Conservation (phyloP, 92 coral and sea anemone species). For the Epizoanthus rinbou region DNA sequence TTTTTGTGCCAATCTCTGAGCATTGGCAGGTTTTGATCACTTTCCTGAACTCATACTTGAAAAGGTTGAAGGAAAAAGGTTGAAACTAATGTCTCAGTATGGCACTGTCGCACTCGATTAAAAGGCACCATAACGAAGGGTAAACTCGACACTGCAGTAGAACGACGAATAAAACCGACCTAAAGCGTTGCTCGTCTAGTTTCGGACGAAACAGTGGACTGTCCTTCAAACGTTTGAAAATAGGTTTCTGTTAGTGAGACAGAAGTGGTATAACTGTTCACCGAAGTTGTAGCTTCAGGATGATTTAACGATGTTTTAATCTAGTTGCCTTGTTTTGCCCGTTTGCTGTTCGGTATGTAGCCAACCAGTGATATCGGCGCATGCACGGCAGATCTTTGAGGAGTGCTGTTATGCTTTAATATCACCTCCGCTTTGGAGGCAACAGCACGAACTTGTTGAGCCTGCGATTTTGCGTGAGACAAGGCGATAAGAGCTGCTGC, state of each 20-base stretch:
- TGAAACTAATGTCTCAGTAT: no score
- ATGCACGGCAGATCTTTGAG: neutral
- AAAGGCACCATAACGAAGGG: no score
- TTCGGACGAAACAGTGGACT: no score
- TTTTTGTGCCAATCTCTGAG: no score
- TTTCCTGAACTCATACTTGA: no score
- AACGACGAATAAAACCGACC: no score
- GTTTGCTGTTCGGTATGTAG: neutral
- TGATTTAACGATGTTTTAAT: neutral
- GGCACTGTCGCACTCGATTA: no score
- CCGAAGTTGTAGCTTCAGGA: neutral
- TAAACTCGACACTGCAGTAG: no score
- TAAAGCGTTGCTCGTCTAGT: no score
- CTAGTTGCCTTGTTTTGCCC: neutral
- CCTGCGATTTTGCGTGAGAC: slow-evolving; percentile 35
- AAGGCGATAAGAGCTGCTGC: slow-evolving; percentile 39
- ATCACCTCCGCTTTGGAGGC: neutral
- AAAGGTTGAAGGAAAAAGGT: no score
- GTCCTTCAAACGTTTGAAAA: neutral
- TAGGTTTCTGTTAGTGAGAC: neutral
- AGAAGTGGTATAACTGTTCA: neutral
- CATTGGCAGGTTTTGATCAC: no score
- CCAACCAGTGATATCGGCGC: neutral
- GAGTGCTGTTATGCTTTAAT: neutral
- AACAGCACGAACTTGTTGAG: neutral